A percentile compares a stretch with the other conserved stretches of the same genome.
phyloP scores from a whole-genome alignment of 64 coral and sea anemone genomes.

The Montipora efflorescens region DNA sequence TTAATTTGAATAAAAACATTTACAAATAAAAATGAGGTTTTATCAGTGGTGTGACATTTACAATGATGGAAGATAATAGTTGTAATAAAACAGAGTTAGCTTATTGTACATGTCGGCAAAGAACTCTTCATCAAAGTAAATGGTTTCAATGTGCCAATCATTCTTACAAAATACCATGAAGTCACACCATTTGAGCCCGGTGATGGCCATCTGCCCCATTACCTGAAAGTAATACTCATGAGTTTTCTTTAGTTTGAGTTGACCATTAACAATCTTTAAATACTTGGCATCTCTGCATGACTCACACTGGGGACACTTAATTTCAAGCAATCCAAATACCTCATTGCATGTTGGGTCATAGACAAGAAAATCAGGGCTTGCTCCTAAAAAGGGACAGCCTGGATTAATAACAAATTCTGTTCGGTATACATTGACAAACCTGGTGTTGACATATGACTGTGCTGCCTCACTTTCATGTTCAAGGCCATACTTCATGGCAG shows the following conservation, averaged over 20 bases:
- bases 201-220: conserved; percentile 37
- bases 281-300: conserved; percentile 37
- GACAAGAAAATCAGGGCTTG: conserved; percentile 55
- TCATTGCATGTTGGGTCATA: conserved; percentile 34
- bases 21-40: too few species aligned
- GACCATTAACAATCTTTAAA: conserved; percentile 42
- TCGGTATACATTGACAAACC: conserved; percentile 20
- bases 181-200: conserved; percentile 61
- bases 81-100: not conserved
- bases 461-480: conserved; percentile 48
- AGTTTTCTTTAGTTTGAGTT: conserved; percentile 16
- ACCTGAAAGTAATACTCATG: conserved; percentile 61
- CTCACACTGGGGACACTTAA: conserved; percentile 38
- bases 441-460: not conserved
- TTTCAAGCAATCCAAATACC: conserved; percentile 51
- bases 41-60: not conserved
- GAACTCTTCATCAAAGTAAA: conserved; percentile 48
- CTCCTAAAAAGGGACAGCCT: not conserved
- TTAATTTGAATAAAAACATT: not conserved
- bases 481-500: conserved; percentile 68
- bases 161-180: conserved; percentile 57
- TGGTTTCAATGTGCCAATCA: conserved; percentile 71
- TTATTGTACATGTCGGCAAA: conserved; percentile 51
- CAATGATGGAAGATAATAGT: not conserved
- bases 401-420: not conserved